Percentiles rank a stretch among this genome's conserved stretches.
phyloP scores from a whole-genome alignment of 1,140 invertebrate genomes.

The Scylla paramamosain region DNA sequence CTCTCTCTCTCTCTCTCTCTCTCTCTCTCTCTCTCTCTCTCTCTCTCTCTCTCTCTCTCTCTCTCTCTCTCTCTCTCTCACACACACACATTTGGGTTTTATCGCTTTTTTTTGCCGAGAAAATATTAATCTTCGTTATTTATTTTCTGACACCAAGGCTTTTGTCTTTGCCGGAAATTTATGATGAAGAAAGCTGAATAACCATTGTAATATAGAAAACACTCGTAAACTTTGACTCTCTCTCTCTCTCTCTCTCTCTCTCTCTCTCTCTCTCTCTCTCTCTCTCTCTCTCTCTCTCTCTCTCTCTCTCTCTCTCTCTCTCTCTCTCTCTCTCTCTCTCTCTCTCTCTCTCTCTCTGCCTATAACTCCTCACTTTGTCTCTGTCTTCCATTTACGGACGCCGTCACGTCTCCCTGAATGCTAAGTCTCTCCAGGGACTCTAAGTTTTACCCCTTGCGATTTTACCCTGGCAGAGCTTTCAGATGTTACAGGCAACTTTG shows the following conservation, averaged over 20 bases:
- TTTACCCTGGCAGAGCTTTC: neutral
- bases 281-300: slow-evolving; percentile 31
- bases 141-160: no score
- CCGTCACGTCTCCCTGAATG: neutral
- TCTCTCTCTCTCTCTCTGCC: neutral
- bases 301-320: neutral
- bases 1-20: slow-evolving; percentile 57
- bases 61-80: neutral
- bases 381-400: neutral
- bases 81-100: neutral
- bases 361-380: neutral
- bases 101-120: neutral
- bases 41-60: neutral
- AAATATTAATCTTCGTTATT: no score
- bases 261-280: slow-evolving; percentile 22
- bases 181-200: no score
- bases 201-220: no score
- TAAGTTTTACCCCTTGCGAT: no score
- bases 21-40: slow-evolving; percentile 55
- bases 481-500: neutral
- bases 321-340: slow-evolving; percentile 21
- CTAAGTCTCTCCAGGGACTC: no score
- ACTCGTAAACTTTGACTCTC: neutral
- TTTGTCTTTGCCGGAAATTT: no score
- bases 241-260: slow-evolving; percentile 22